Base-by-base conservation (phyloP, 2,797 vertebrate species). In the Scleropages formosus region DNA sequence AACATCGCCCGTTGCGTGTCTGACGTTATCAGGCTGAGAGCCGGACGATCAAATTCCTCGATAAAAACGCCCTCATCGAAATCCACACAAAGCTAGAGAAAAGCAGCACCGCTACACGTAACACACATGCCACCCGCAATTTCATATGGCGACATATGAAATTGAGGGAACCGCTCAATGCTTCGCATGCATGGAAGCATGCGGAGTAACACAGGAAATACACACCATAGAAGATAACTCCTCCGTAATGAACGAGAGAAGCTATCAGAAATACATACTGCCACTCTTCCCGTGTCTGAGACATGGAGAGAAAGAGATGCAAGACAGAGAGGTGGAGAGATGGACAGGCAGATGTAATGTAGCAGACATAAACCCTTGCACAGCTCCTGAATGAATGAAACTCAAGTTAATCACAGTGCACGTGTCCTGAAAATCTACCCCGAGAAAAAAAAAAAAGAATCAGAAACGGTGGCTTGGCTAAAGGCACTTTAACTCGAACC, bases 221-320 rank as follows among this genome's bases (percentile, higher is more conserved):
- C 89, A 79, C 80, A 93, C 92, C 95, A 3, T 97, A 97, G 89
- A 97, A 97, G 82, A 96, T 92, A 67, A 96, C 95, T 0, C 95
- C 95, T 58, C 93, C 95, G 0, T 97, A 97, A 85, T 96, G 95
- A 79, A 97, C 95, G 66, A 97, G 88, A 0, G 95, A 95, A 20
- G 95, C 95, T 2, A 97, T 97, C n/a, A 97, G 94, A 83, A 97
- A 97, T 46, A 96, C 92, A 53, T 91, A 90, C 83, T 93, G 91
- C 92, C 92, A 93, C 83, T 93, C 92, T 53, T 93, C 91, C 0
- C 91, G 86, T 0, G 92, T 92, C 92, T 93, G 67, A 76, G 20
- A 18, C 60, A 51, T 9, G 12, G 24, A 53, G n/a, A 16, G 31
- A 9, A 1, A 69, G 20, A 79, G 51, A 12, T 72, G 46, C 2